Conservation (phyloP, 2,113 vertebrate genomes). For the Globicephala melas region DNA sequence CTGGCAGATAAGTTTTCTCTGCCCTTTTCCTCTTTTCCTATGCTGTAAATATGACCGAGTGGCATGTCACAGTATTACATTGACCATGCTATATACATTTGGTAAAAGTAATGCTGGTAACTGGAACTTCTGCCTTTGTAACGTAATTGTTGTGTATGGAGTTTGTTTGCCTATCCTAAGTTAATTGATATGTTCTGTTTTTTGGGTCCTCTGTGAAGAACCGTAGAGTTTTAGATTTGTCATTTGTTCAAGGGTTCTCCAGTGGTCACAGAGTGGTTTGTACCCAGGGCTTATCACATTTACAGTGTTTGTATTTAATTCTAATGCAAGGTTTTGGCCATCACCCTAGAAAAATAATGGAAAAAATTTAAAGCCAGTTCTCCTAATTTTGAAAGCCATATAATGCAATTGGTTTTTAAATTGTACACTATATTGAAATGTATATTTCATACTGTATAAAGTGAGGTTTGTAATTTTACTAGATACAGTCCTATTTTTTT, state of each 20-base stretch:
- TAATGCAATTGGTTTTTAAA: slow-evolving; percentile 39
- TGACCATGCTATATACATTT: neutral
- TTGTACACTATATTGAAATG: slow-evolving; percentile 35
- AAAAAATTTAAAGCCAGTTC: slow-evolving; percentile 10
- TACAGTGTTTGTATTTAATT: neutral
- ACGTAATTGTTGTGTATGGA: neutral
- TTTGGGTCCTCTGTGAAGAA: neutral
- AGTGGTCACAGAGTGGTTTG: neutral
- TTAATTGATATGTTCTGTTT: neutral
- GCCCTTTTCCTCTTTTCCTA: neutral
- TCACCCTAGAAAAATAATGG: slow-evolving; percentile 32
- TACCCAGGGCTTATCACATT: neutral
- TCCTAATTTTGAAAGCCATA: slow-evolving; percentile 57
- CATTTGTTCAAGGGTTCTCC: slow-evolving; percentile 19
- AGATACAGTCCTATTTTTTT: slow-evolving; percentile 13
- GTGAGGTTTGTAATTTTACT: slow-evolving; percentile 37
- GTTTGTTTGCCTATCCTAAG: neutral
- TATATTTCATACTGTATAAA: slow-evolving; percentile 44
- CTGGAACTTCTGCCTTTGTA: neutral
- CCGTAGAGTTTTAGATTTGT: neutral
- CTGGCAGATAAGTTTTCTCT: neutral
- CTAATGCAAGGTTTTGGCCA: neutral
- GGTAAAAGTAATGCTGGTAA: neutral
- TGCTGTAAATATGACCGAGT: neutral
- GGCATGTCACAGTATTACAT: neutral